Conservation (phyloP, 2,888 invertebrate genomes). For the Odontocolon sp. region DNA sequence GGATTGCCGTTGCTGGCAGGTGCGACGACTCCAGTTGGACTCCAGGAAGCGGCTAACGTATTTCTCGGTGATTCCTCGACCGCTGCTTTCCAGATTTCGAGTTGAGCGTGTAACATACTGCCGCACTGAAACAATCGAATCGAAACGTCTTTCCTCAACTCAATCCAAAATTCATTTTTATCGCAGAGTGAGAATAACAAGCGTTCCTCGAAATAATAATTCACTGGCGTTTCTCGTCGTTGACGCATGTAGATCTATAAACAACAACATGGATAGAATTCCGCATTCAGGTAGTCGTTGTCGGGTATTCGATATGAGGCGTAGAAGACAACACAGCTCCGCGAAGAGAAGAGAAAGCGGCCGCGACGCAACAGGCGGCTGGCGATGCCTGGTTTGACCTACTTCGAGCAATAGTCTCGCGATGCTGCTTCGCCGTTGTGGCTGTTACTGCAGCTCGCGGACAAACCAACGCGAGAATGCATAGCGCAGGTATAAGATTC, state of each 20-base stretch:
- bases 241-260: too few species aligned
- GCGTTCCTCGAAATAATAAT: not conserved
- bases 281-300: not conserved
- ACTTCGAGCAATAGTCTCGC: conserved; percentile 53
- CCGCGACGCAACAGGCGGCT: conserved; percentile 72
- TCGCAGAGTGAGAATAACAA: not conserved
- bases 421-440: conserved; percentile 20
- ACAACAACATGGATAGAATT: conserved; percentile 20
- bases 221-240: too few species aligned
- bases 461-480: not conserved
- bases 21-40: conserved; percentile 75
- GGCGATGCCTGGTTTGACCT: conserved; percentile 67
- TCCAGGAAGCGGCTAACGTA: conserved; percentile 78
- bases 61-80: conserved; percentile 83
- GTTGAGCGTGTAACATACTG: conserved; percentile 91
- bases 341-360: conserved; percentile 80
- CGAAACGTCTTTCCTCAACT: conserved; percentile 23
- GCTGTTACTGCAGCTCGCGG: conserved; percentile 15
- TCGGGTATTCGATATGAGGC: conserved; percentile 18
- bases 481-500: not conserved
- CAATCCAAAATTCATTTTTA: not conserved
- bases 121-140: conserved; percentile 85
- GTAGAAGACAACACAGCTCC: conserved; percentile 43
- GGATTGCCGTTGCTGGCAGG: conserved; percentile 70
- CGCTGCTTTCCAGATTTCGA: conserved; percentile 96